Base-by-base conservation (phyloP, 2,888 invertebrate genomes). In the Lymantria dispar region DNA sequence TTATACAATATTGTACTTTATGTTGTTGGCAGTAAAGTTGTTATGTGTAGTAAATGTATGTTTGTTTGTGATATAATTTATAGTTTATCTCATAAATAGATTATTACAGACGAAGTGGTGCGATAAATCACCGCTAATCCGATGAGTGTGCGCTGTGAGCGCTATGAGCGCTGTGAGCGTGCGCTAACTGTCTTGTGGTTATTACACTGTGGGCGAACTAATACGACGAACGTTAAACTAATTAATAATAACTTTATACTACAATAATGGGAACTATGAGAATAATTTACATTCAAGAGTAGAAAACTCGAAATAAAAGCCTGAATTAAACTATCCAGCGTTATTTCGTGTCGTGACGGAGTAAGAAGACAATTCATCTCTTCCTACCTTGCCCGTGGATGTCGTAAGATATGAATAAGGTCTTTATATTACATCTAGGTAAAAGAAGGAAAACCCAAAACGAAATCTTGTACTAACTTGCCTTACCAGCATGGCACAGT, bases 51-150 rank as follows among this genome's bases (percentile, higher is more conserved):
- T 5, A 45, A 45, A 15, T 22, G 50, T 47, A 38, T 22, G 31
- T n/a, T 36, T 50, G 73, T 57, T 48, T 36, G n/a, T 50, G 49
- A 62, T 63, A 82, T 85, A 85, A 88, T 88, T 85, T 85, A 89
- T 87, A 84, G 88, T 85, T 84, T 85, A 83, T 80, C 83, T 75
- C 75, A 65, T 81, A 81, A 84, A 85, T 87, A 80, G 83, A 85
- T 83, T 83, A 85, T 79, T 80, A 76, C 81, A 80, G 74, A 75
- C 68, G 77, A 71, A 83, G 74, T 70, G 74, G 72, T 76, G 78
- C 75, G 73, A 84, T 85, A 83, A 80, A 83, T 87, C 85, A 80
- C 68, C 73, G 54, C 68, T 81, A 83, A 87, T 83, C 79, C 68
- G 78, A 84, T 83, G 78, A 78, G 72, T 64, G 60, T 53, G 51